Evolutionary conservation across 2,797 vertebrate genomes (phyloP), one percentile per base, ranked within the genome.

Genomic region (Girardinus metallicus): DNA sequence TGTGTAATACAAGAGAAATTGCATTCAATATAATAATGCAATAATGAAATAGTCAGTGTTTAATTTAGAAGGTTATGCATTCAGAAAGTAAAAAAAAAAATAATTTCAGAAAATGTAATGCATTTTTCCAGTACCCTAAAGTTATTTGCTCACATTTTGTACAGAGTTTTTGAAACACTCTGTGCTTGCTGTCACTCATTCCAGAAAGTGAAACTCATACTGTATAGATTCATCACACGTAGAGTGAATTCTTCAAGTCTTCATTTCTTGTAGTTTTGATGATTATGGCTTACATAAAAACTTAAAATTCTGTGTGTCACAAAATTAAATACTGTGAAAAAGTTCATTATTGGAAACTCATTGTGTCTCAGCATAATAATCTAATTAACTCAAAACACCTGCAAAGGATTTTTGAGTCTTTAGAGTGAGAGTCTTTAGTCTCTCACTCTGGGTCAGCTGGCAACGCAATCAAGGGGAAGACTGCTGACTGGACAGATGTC

Each of bases 1-100:
- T 74, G 60, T 71, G 75, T 78, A 51, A 75, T 76, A 29, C 0
- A 0, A 13, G 46, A 75, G 5, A 84, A 46, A 16, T 13, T 23
- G 31, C n/a, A 41, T 51, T 73, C 7, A 76, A 49, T 43, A 71
- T 31, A 39, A 73, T 55, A 41, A 77, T 41, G 11, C 70, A 13
- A 73, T 3, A 3, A 46, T 68, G 64, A 49, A 23, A 62, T 36
- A 9, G 7, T 7, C 13, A 26, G 0, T 39, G 2, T 51, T 26
- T 44, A n/a, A 10, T 0, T 73, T 4, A 64, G 26, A 39, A 15
- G 46, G 29, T 10, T n/a, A 34, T 71, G 13, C 68, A 44, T 44
- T 18, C 41, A 71, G 26, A 46, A 46, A 46, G 41, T 29, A 7
- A 29, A 13, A 70, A 9, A 4, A 11, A 41, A 21, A 66, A 26